Evolutionary conservation across 2,888 invertebrate genomes (phyloP).

Genomic region (Eumacrocentrus americanus): DNA sequence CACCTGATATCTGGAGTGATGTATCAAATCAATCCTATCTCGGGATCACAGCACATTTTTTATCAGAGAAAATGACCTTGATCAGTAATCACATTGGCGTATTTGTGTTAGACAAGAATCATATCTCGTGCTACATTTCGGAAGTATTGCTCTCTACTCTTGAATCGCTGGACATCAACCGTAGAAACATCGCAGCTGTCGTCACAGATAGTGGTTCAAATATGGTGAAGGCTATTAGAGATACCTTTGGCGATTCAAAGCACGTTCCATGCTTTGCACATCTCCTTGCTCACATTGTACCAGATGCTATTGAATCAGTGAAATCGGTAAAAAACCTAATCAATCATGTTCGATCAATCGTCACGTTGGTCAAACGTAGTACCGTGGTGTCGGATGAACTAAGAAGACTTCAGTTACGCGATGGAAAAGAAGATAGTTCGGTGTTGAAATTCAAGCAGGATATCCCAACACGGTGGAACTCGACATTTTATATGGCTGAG

Average conservation of each 20-base stretch:
- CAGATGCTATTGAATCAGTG: constrained; percentile 23
- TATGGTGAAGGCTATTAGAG: constrained; percentile 27
- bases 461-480: background rate
- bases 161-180: no score
- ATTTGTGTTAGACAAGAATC: background rate
- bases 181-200: constrained; percentile 21
- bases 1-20: constrained; percentile 44
- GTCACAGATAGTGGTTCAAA: constrained; percentile 35
- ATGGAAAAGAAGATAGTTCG: no score
- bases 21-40: constrained; percentile 42
- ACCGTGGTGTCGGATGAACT: background rate
- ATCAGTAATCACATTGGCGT: background rate
- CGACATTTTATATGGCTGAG: no score
- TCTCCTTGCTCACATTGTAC: constrained; percentile 30
- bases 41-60: constrained; percentile 18
- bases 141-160: no score
- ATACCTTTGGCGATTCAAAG: constrained; percentile 22
- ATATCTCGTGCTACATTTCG: no score
- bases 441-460: background rate
- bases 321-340: background rate
- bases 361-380: background rate
- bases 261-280: constrained; percentile 35
- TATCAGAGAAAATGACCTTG: background rate
- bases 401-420: no score
- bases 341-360: background rate